Evolutionary conservation across 2,888 invertebrate species (phyloP).

Genomic region (Orchestes rusci): DNA sequence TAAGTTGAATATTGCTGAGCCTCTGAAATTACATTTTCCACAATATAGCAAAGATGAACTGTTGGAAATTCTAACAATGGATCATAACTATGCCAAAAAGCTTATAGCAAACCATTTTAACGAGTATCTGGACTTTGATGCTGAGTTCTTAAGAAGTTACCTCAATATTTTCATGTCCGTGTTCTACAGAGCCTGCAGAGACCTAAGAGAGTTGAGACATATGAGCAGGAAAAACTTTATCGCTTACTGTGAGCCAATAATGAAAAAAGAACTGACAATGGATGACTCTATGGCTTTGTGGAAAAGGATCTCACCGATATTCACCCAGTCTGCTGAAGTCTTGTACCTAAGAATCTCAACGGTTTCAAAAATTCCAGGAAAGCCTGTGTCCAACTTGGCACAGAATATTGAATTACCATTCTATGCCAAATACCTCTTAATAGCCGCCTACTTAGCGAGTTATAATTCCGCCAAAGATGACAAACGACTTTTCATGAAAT

Average conservation of each 20-base stretch:
- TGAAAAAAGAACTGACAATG: conserved; percentile 54
- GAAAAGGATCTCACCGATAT: conserved; percentile 69
- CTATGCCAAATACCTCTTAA: conserved; percentile 82
- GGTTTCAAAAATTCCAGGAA: no score
- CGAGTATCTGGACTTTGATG: conserved; percentile 31
- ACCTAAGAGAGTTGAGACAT: conserved; percentile 74
- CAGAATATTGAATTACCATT: conserved; percentile 75
- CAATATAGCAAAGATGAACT: conserved; percentile 74
- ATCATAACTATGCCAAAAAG: conserved; percentile 37
- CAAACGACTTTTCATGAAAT: conserved; percentile 77
- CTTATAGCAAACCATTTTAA: conserved; percentile 30
- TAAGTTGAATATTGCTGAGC: conserved; percentile 62
- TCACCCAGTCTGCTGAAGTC: conserved; percentile 67
- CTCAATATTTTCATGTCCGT: conserved; percentile 76
- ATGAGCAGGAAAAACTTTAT: conserved; percentile 70
- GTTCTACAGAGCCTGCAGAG: conserved; percentile 77
- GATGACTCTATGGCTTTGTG: conserved; percentile 67
- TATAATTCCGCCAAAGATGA: conserved; percentile 88
- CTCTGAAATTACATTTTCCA: conserved; percentile 67
- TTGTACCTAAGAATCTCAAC: conserved; percentile 62
- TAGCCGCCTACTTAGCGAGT: conserved; percentile 88
- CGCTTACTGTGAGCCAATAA: conserved; percentile 73
- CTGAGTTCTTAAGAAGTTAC: conserved; percentile 68
- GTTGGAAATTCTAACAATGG: conserved; percentile 44
- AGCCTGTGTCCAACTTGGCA: conserved; percentile 37